Evolutionary conservation across 1,140 invertebrate genomes (phyloP), one percentile per base, ranked within the genome.

Genomic region (Nasonia giraulti): DNA sequence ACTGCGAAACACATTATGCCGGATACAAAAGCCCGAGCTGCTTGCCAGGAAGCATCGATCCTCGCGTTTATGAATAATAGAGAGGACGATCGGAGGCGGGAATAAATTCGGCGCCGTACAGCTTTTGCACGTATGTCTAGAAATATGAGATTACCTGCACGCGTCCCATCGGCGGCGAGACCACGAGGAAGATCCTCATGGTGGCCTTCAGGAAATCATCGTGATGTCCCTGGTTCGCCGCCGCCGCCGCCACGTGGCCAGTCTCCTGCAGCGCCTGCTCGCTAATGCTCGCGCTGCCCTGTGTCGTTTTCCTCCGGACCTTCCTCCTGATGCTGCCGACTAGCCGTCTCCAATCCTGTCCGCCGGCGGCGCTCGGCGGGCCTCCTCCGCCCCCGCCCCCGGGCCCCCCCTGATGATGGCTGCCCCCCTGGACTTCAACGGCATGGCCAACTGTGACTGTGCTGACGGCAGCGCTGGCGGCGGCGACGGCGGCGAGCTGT

Each of bases 161-260:
- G 87, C 94, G 94, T 82, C 94, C 94, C 87, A 94, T 94, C 23
- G 95, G 95, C 44, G 95, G 95, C 77, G 95, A 95, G 14, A 95
- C 95, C 73, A 95, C 94, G 81, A 95, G 91, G 88, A 95, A 95
- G 80, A 95, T 95, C 88, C 95, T 93, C 95, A 95, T 95, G 79
- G 95, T 95, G 14, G 95, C 95, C 84, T 94, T 94, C 27, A 95
- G 91, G 88, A 95, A 94, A 86, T 94, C 94, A 90, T 94, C 93
- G 27, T 93, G 92, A 83, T 93, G 83, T 85, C 88, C 40, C 86
- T 89, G 40, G 20, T 14, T 69, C n/a, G 44, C 78, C 37, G 40
- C 47, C 20, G 20, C 20, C 17, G 55, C 17, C 2, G 20, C 55
- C 14, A 20, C 55, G 0, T 6, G 17, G 7, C 55, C 55, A 8